These are phyloP conservation scores for Eulemur rufifrons DNA, from an alignment of 2,113 vertebrate genomes.

Conservation along the genomic window DNA sequence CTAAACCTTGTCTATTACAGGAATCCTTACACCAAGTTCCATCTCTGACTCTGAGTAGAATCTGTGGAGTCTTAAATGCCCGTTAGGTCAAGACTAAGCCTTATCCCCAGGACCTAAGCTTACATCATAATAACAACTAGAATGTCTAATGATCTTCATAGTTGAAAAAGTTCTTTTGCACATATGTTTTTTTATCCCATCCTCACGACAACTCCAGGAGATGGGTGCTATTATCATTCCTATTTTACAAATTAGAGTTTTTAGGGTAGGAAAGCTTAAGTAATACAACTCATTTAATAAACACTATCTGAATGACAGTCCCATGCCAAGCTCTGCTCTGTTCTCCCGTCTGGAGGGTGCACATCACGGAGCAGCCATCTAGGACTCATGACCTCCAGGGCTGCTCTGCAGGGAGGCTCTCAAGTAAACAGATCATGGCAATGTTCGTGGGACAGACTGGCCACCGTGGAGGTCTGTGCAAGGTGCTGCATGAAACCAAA, in stretches of 20 bases:
- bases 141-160: not conserved
- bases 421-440: not conserved
- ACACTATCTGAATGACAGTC: not conserved
- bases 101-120: not conserved
- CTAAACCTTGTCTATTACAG: not conserved
- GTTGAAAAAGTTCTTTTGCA: not conserved
- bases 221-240: not conserved
- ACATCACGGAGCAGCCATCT: not conserved
- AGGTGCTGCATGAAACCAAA: not conserved
- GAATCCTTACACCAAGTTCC: slow-evolving; percentile 25
- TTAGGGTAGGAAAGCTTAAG: not conserved
- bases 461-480: not conserved
- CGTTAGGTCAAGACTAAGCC: not conserved
- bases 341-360: not conserved
- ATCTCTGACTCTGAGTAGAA: not conserved
- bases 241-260: not conserved
- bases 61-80: not conserved
- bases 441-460: not conserved
- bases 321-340: not conserved
- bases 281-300: not conserved
- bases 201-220: not conserved
- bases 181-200: not conserved
- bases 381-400: not conserved
- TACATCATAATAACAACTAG: not conserved
- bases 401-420: not conserved